Base-by-base conservation (phyloP, 2,797 vertebrate species). In the Manis pentadactyla region DNA sequence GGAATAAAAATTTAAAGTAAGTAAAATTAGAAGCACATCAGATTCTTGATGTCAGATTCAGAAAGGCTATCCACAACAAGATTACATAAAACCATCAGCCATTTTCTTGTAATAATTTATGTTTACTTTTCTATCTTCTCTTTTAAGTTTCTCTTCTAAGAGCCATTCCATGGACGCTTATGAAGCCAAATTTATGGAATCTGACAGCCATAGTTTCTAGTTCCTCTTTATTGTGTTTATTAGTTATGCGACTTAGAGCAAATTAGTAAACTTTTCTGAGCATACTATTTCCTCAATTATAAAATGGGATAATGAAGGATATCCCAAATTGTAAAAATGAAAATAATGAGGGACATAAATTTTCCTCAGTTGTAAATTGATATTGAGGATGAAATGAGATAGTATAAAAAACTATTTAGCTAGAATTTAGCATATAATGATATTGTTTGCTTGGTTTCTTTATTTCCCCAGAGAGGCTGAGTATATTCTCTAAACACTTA, bases 11-110 rank as follows among this genome's bases (percentile, higher is more conserved):
- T 64, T 51, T 68, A 46, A 78, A 94, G 34, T 79, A 57, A 92
- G 57, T 69, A 94, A 69, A 85, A 81, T 63, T 94, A 61, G 87
- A 92, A 85, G 37, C 18, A 71, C 46, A 11, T 46, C 46, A 89
- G 34, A n/a, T 93, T 87, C 84, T 46, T 87, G 39, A 73, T 83
- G 19, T 57, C 29, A 66, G 15, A 81, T 92, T 57, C 75, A 49
- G 55, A 81, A 78, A 90, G 29, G n/a, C 19, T 94, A 4, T 55
- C 27, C 10, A 73, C 29, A 82, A 42, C n/a, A 94, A 71, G 3
- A 59, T 75, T 85, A 51, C 46, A 59, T 87, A 88, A 69, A 93
- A 78, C 34, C 23, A 88, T 23, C 75, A 59, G 25, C 81, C n/a
- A n/a, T 59, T 86, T 86, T 64, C 51, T 90, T 51, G 11, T 68